phyloP scores from a whole-genome alignment of 2,888 invertebrate species.

The Xanthia togata region DNA sequence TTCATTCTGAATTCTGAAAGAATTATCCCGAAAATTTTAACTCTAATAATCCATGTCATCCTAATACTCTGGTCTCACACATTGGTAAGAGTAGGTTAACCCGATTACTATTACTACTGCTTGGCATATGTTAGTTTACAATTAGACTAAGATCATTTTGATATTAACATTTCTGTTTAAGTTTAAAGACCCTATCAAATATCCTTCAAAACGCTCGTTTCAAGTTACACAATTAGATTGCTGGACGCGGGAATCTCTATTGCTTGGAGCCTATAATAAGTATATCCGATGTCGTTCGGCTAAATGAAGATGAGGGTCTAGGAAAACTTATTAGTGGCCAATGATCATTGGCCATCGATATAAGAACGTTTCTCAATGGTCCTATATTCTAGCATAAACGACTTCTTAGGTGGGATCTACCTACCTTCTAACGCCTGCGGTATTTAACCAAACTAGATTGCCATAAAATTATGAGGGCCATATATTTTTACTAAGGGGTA shows the following conservation, averaged over 20 bases:
- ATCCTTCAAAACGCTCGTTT: no score
- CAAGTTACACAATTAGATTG: no score
- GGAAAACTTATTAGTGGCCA: background rate
- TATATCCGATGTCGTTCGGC: background rate
- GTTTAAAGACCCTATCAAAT: no score
- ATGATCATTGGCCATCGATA: background rate
- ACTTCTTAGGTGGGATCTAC: background rate
- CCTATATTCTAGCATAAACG: background rate
- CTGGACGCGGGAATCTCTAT: background rate
- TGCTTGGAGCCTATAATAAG: background rate
- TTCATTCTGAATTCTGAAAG: no score
- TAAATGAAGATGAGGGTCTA: background rate
- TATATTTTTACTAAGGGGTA: constrained; percentile 22
- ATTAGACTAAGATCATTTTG: no score
- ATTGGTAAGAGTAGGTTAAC: no score
- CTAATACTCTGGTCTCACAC: no score
- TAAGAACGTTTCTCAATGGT: background rate
- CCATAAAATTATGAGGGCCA: constrained; percentile 4
- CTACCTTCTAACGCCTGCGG: background rate
- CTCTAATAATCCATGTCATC: no score
- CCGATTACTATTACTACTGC: no score
- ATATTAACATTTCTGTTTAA: no score
- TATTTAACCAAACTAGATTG: background rate
- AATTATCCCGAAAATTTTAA: no score
- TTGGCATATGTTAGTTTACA: no score